A percentile compares a stretch with the other conserved stretches of the same genome.
phyloP scores from a whole-genome alignment of 2,797 vertebrate genomes.

The Tenualosa ilisha region DNA sequence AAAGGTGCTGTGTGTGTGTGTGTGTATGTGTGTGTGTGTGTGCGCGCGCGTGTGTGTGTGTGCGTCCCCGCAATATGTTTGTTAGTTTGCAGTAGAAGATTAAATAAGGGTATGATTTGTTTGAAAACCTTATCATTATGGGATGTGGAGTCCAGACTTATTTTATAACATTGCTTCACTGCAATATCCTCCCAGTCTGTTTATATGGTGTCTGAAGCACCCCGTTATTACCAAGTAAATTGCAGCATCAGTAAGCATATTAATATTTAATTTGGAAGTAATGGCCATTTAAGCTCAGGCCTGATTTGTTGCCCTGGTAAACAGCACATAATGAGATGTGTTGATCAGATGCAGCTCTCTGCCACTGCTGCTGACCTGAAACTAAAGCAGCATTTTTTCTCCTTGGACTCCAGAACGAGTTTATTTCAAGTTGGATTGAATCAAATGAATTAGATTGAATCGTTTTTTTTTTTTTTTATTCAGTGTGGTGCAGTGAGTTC shows the following conservation, averaged over 20 bases:
- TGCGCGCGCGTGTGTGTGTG: background rate
- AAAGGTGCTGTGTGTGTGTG: background rate
- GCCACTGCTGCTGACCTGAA: background rate
- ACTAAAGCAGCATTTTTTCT: background rate
- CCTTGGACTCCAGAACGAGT: background rate
- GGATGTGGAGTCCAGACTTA: background rate
- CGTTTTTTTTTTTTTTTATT: too few species aligned
- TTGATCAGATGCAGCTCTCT: background rate
- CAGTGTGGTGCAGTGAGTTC: background rate
- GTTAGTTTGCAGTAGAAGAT: background rate
- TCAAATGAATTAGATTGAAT: background rate
- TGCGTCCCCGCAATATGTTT: background rate
- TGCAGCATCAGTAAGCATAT: background rate
- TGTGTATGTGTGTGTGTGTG: background rate
- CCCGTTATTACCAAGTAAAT: background rate
- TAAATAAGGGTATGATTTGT: background rate
- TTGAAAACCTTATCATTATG: background rate
- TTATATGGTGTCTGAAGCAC: background rate
- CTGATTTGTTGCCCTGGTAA: background rate
- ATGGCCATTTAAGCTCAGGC: background rate
- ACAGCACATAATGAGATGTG: background rate
- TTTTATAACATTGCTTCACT: background rate
- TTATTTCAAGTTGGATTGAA: background rate
- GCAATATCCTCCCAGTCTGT: background rate
- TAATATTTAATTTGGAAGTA: constrained; percentile 7